A percentile compares a stretch with the other conserved stretches of the same genome.
Conservation (phyloP, 1,140 invertebrate genomes). For the Callitettix versicolor region DNA sequence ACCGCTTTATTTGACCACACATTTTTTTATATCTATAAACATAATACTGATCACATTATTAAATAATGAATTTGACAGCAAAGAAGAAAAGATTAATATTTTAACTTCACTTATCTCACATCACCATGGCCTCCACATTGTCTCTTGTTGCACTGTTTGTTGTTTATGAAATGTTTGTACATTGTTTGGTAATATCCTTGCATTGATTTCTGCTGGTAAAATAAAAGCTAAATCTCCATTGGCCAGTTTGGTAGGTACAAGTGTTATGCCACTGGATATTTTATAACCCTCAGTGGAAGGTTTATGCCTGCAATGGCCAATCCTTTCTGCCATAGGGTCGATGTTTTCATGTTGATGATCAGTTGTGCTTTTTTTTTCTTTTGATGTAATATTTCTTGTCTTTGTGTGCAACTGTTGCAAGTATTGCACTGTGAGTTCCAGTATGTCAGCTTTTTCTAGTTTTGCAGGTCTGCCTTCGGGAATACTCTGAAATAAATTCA, state of each 20-base stretch:
- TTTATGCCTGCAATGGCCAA: not conserved
- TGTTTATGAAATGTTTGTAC: not conserved
- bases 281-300: not conserved
- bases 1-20: no score
- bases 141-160: not conserved
- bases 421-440: constrained; percentile 53
- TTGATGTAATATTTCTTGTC: not conserved
- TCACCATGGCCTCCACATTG: constrained; percentile 6
- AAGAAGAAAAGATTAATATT: no score
- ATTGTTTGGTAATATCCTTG: no score
- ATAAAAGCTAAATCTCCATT: constrained; percentile 2
- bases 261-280: no score
- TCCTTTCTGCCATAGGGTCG: not conserved
- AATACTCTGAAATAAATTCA: constrained; percentile 7
- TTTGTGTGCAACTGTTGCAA: constrained; percentile 36
- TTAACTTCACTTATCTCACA: no score
- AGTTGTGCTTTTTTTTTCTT: not conserved
- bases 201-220: not conserved
- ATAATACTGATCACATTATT: no score
- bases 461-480: constrained; percentile 37
- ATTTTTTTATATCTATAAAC: no score
- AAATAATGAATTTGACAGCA: no score
- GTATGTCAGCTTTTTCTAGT: constrained; percentile 54
- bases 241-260: not conserved
- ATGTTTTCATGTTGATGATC: not conserved